These are phyloP conservation scores for Chiridota heheva DNA, from an alignment of 35 echinoderm and acorn worm species.

Conservation along the genomic window DNA sequence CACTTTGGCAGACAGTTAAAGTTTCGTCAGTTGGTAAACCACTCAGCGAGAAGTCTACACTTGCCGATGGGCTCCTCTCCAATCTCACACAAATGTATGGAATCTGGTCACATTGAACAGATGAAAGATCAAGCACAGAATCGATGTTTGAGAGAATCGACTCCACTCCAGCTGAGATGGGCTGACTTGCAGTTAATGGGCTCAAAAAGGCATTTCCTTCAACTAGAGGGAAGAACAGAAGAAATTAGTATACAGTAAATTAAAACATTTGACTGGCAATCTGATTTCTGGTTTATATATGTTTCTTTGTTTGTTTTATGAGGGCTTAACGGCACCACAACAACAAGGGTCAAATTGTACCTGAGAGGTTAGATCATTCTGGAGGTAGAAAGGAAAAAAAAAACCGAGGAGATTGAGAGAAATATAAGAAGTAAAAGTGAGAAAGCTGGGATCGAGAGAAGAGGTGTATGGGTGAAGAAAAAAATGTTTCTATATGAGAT, in stretches of 20 bases:
- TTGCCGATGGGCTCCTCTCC: constrained; percentile 26
- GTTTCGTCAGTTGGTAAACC: not conserved
- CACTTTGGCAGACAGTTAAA: constrained; percentile 24
- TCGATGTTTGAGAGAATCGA: constrained; percentile 22
- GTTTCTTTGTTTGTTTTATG: too few species aligned
- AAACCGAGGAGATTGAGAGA: too few species aligned
- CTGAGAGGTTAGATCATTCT: too few species aligned
- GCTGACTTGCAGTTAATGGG: not conserved
- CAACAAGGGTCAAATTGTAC: too few species aligned
- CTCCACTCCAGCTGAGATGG: constrained; percentile 17
- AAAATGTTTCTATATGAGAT: not conserved
- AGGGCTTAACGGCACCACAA: too few species aligned
- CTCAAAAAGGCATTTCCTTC: too few species aligned
- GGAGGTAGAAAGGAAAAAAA: not conserved
- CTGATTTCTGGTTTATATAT: not conserved
- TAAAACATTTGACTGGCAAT: not conserved
- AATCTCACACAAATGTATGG: constrained; percentile 51
- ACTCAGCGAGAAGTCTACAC: constrained; percentile 51
- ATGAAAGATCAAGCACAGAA: constrained; percentile 26
- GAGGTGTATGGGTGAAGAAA: too few species aligned
- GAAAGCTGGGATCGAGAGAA: too few species aligned
- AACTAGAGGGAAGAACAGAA: not conserved
- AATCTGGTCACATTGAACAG: constrained; percentile 8
- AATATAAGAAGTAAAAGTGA: too few species aligned
- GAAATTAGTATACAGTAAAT: not conserved